Evolutionary conservation across 2,113 vertebrate genomes (phyloP).

Genomic region (Corynorhinus townsendii): DNA sequence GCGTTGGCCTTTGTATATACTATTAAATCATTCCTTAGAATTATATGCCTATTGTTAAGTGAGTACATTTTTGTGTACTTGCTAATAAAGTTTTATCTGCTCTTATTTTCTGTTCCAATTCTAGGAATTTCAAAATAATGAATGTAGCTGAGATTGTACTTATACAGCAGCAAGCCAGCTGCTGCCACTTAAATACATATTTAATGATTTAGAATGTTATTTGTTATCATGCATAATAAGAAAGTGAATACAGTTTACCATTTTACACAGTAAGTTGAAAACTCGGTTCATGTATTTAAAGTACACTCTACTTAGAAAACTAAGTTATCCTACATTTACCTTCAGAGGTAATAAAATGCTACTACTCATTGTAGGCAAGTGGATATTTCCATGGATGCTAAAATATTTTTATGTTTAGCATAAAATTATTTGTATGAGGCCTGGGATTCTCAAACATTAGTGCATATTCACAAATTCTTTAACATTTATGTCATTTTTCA

Average conservation of each 20-base stretch:
- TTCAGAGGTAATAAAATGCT: not conserved
- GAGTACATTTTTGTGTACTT: constrained; percentile 39
- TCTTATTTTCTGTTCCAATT: constrained; percentile 42
- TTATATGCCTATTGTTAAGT: constrained; percentile 37
- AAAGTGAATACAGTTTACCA: not conserved
- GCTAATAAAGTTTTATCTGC: constrained; percentile 60
- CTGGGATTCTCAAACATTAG: not conserved
- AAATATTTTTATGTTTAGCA: not conserved
- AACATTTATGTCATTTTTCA: not conserved
- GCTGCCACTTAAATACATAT: not conserved
- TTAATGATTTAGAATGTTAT: not conserved
- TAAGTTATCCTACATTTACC: not conserved
- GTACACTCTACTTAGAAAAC: not conserved
- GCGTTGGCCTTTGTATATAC: not conserved
- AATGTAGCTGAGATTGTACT: not conserved
- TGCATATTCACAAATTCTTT: not conserved
- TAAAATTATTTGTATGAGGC: not conserved
- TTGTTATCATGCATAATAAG: constrained; percentile 8
- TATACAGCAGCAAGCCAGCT: not conserved
- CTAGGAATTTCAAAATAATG: constrained; percentile 44
- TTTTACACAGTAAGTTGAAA: not conserved
- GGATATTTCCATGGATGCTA: not conserved
- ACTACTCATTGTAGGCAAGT: not conserved
- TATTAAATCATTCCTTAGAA: constrained; percentile 27
- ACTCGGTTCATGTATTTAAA: not conserved